Conservation (phyloP, 2,888 invertebrate genomes). For the Spodoptera exigua region DNA sequence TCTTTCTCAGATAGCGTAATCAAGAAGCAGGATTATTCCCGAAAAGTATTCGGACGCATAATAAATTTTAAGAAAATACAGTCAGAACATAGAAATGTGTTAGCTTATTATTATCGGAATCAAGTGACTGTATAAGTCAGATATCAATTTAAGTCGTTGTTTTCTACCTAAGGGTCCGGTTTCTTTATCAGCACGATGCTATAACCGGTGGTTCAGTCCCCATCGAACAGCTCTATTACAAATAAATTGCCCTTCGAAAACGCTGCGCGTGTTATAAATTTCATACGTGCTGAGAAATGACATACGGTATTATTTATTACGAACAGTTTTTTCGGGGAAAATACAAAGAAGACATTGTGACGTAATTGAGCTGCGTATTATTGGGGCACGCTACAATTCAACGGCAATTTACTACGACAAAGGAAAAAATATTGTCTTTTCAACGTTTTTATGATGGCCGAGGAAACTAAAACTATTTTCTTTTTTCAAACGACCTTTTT, state of each 20-base stretch:
- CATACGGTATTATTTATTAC: conserved; percentile 89
- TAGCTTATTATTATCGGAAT: too few species aligned
- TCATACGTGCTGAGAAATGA: conserved; percentile 90
- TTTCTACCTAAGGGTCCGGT: conserved; percentile 15
- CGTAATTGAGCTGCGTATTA: conserved; percentile 85
- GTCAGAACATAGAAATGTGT: too few species aligned
- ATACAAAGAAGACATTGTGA: conserved; percentile 87
- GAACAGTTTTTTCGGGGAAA: conserved; percentile 79
- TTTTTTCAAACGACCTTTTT: conserved; percentile 13
- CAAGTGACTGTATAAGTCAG: neutral
- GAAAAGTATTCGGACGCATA: neutral
- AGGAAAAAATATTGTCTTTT: conserved; percentile 55
- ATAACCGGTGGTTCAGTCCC: conserved; percentile 65
- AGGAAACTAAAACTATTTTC: conserved; percentile 27
- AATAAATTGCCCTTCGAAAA: conserved; percentile 88
- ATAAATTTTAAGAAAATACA: neutral
- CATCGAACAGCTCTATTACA: conserved; percentile 83
- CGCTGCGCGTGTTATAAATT: conserved; percentile 87
- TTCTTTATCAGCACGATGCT: conserved; percentile 42
- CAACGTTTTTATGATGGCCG: conserved; percentile 31
- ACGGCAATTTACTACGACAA: conserved; percentile 67
- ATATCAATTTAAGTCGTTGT: conserved; percentile 4
- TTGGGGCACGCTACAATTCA: conserved; percentile 77
- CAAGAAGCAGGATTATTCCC: too few species aligned
- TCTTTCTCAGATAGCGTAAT: conserved; percentile 8